phyloP scores from a whole-genome alignment of 2,113 vertebrate genomes.

The Alosa alosa region DNA sequence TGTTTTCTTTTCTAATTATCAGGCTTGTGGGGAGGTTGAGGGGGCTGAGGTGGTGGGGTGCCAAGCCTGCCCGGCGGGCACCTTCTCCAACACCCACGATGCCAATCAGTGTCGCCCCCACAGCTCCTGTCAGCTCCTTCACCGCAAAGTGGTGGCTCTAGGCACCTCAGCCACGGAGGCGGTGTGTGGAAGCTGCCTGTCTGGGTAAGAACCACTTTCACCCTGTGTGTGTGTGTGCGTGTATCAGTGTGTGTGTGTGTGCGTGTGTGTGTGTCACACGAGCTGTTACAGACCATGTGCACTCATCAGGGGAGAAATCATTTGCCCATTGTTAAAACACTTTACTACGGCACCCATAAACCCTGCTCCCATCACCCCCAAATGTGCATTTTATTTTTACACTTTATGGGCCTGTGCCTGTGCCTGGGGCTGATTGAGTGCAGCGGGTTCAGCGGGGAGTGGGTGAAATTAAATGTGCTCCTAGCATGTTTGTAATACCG shows the following conservation, averaged over 20 bases:
- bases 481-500: not conserved
- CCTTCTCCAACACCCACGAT: conserved; percentile 75
- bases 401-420: not conserved
- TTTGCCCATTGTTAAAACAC: conserved; percentile 8
- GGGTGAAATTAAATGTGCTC: not conserved
- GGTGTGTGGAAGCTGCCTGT: conserved; percentile 79
- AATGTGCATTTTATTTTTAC: not conserved
- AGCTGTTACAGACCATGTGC: conserved; percentile 8
- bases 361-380: not conserved
- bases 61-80: conserved; percentile 72
- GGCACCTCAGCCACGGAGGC: conserved; percentile 69
- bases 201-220: conserved; percentile 68
- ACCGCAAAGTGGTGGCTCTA: conserved; percentile 58
- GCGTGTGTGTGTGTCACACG: not conserved
- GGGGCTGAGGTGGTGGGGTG: conserved; percentile 60
- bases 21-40: conserved; percentile 64
- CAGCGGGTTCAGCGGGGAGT: not conserved
- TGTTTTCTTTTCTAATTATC: not conserved
- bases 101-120: conserved; percentile 71
- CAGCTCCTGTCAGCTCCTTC: conserved; percentile 65
- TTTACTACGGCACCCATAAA: not conserved
- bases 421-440: not conserved
- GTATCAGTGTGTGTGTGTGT: not conserved
- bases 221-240: not conserved
- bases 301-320: not conserved